These are phyloP conservation scores for Micronycteris hirsuta DNA, from an alignment of 2,113 vertebrate species.

Conservation along the genomic window DNA sequence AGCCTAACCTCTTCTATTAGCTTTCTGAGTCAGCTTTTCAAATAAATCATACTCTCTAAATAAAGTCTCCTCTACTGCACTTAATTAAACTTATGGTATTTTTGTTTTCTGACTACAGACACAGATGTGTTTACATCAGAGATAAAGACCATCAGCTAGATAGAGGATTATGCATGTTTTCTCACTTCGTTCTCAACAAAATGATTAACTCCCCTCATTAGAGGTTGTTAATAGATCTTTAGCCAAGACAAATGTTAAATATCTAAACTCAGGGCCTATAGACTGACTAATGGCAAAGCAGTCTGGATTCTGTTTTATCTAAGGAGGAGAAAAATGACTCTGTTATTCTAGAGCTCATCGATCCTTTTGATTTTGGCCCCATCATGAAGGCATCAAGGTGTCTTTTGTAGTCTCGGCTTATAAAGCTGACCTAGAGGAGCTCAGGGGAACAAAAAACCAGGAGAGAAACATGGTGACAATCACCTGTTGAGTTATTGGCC, in stretches of 20 bases:
- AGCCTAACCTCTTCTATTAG: background rate
- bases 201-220: background rate
- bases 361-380: background rate
- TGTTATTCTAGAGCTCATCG: background rate
- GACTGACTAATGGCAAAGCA: background rate
- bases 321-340: background rate
- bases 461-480: background rate
- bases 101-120: background rate
- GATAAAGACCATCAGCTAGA: background rate
- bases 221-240: background rate
- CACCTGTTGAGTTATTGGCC: background rate
- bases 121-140: background rate
- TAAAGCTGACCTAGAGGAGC: background rate
- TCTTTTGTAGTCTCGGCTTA: background rate
- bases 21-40: background rate
- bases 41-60: background rate
- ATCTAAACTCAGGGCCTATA: background rate
- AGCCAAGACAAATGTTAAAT: background rate
- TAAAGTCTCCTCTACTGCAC: background rate
- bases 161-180: background rate
- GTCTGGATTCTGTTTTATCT: background rate
- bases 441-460: background rate
- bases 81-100: background rate
- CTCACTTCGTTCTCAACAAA: background rate
- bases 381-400: background rate